phyloP scores from a whole-genome alignment of 2,797 vertebrate species.

The Lycodopsis pacificus region DNA sequence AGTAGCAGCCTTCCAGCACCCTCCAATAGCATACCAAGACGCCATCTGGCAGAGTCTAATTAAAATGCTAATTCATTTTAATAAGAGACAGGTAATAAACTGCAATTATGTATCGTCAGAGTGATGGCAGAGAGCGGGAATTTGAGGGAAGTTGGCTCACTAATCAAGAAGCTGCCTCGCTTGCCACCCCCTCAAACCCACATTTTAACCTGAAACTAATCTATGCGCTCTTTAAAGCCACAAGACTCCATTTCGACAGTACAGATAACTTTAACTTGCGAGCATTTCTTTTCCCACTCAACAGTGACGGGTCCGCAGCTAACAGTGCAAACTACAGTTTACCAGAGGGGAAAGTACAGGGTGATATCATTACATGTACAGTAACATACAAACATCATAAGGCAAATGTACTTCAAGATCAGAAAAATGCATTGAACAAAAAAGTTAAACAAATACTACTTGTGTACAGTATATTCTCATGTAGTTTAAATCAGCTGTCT shows the following conservation, averaged over 20 bases:
- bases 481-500: neutral
- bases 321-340: too few relatives aligned
- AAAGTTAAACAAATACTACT: neutral
- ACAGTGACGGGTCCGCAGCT: too few relatives aligned
- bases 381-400: neutral
- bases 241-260: neutral
- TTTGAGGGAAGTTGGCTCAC: conserved; percentile 74
- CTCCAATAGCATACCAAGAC: conserved; percentile 79
- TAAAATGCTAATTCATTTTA: conserved; percentile 92
- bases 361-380: neutral
- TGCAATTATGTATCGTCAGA: conserved; percentile 88
- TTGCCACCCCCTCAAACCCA: conserved; percentile 61
- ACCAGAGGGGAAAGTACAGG: too few relatives aligned
- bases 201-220: conserved; percentile 52
- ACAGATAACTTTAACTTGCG: neutral
- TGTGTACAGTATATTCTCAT: neutral
- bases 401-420: neutral
- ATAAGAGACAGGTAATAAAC: conserved; percentile 91
- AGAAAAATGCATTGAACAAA: neutral
- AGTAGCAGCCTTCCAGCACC: conserved; percentile 65
- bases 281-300: too few relatives aligned
- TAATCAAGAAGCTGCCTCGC: conserved; percentile 71
- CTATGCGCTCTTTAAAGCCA: neutral
- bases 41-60: conserved; percentile 86
- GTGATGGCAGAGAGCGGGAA: conserved; percentile 76